Percentiles rank a stretch among this genome's conserved stretches.
Conservation (phyloP, 2,797 vertebrate genomes). For the Malurus leucopterus region DNA sequence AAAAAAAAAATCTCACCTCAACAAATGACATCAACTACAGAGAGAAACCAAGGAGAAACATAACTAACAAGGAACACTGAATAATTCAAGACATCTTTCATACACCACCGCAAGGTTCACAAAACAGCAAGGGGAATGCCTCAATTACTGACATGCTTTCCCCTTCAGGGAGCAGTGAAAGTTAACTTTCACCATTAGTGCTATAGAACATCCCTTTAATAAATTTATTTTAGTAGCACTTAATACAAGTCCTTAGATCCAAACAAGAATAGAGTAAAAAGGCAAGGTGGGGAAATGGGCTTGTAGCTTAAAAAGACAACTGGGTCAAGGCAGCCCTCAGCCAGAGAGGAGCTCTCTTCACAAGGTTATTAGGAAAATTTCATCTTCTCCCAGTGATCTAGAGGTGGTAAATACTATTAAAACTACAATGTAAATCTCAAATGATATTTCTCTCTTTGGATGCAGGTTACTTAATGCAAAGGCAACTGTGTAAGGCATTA, state of each 20-base stretch:
- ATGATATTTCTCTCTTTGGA: background rate
- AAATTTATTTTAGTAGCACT: slow-evolving; percentile 19
- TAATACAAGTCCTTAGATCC: background rate
- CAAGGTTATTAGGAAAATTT: background rate
- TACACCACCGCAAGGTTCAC: background rate
- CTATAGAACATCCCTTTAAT: slow-evolving; percentile 2
- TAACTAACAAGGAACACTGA: slow-evolving; percentile 28
- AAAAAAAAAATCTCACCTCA: background rate
- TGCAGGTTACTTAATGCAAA: fast-evolving
- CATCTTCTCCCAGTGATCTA: background rate
- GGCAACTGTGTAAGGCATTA: background rate
- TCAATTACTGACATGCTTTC: slow-evolving; percentile 14
- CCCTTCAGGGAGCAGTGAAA: slow-evolving; percentile 33
- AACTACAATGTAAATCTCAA: background rate
- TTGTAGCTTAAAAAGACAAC: background rate
- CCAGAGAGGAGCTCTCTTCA: background rate
- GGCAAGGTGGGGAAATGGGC: background rate
- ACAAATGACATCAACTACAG: background rate
- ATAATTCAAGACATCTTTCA: slow-evolving; percentile 52
- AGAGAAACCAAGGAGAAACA: slow-evolving; percentile 29
- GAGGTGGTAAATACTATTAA: background rate
- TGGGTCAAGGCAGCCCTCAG: background rate
- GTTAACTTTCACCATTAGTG: slow-evolving; percentile 27
- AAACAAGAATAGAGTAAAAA: background rate
- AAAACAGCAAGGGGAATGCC: background rate